phyloP scores from a whole-genome alignment of 2,888 invertebrate species.

The Cepaea hortensis region DNA sequence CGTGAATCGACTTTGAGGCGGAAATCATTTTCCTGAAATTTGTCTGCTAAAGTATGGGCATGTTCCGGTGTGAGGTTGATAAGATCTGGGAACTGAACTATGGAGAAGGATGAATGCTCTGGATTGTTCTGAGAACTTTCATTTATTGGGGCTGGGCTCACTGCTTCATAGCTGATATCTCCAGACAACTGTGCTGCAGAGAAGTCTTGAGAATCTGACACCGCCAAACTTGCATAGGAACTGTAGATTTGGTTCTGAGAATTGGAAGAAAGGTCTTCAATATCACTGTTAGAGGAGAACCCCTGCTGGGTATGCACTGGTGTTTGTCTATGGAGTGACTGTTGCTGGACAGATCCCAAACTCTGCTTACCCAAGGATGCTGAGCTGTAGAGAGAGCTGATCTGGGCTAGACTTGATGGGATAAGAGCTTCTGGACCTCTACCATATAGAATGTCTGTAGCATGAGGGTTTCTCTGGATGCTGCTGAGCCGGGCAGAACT shows the following conservation, averaged over 20 bases:
- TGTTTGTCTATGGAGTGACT: conserved; percentile 30
- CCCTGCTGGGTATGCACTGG: conserved; percentile 47
- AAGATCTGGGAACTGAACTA: conserved; percentile 46
- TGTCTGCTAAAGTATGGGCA: conserved; percentile 42
- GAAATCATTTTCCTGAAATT: conserved; percentile 48
- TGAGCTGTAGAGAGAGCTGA: conserved; percentile 34
- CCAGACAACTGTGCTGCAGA: conserved; percentile 51
- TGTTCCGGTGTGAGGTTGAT: conserved; percentile 46
- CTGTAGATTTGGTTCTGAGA: conserved; percentile 51
- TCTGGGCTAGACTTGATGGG: conserved; percentile 31
- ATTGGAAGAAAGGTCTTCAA: conserved; percentile 55
- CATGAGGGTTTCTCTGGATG: conserved; percentile 62
- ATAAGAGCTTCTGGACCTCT: conserved; percentile 30
- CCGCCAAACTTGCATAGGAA: conserved; percentile 49
- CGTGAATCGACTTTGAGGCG: conserved; percentile 38
- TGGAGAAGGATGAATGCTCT: conserved; percentile 39
- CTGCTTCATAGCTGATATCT: conserved; percentile 68
- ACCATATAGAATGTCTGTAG: conserved; percentile 44
- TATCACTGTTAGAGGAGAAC: conserved; percentile 48
- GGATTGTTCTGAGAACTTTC: conserved; percentile 48
- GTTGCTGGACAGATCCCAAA: conserved; percentile 15
- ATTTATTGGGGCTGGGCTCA: conserved; percentile 65
- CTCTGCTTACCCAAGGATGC: conserved; percentile 15
- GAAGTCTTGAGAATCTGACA: conserved; percentile 33
- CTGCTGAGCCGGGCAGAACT: conserved; percentile 56